Conservation (phyloP, 2,797 vertebrate genomes). For the Diplodus sargus region DNA sequence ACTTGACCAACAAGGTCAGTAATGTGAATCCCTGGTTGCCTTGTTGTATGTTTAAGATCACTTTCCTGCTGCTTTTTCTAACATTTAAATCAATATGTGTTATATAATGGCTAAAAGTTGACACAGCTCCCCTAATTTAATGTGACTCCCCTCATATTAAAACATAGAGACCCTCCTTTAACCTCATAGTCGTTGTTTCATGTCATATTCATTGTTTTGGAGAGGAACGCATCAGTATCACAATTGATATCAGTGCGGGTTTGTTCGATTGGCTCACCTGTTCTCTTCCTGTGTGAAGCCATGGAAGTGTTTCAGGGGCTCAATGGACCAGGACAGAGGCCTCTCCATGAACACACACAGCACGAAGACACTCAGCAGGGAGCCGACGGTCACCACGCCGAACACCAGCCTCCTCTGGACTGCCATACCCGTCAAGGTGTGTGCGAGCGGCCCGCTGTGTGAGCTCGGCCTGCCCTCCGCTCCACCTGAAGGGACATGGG, state of each 20-base stretch:
- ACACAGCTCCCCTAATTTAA: too few species aligned
- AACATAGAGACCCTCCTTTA: too few species aligned
- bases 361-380: slow-evolving; percentile 66
- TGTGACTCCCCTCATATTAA: too few species aligned
- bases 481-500: slow-evolving; percentile 61
- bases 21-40: too few species aligned
- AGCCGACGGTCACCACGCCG: slow-evolving; percentile 5
- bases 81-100: too few species aligned
- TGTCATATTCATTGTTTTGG: background rate
- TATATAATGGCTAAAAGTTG: too few species aligned
- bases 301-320: accelerated
- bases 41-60: too few species aligned
- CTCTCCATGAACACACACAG: slow-evolving; percentile 46
- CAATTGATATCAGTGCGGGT: background rate
- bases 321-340: background rate
- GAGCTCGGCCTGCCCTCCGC: slow-evolving; percentile 34
- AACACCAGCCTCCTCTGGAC: slow-evolving; percentile 51
- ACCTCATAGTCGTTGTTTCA: background rate
- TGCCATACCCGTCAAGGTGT: slow-evolving; percentile 45
- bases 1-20: too few species aligned
- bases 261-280: slow-evolving; percentile 46
- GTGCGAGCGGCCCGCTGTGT: background rate
- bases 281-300: accelerated
- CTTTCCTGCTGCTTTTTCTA: too few species aligned
- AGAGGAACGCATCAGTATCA: too few species aligned